These are phyloP conservation scores for Umimayanthus kanabou DNA, from an alignment of 92 coral and sea anemone species.

Conservation along the genomic window DNA sequence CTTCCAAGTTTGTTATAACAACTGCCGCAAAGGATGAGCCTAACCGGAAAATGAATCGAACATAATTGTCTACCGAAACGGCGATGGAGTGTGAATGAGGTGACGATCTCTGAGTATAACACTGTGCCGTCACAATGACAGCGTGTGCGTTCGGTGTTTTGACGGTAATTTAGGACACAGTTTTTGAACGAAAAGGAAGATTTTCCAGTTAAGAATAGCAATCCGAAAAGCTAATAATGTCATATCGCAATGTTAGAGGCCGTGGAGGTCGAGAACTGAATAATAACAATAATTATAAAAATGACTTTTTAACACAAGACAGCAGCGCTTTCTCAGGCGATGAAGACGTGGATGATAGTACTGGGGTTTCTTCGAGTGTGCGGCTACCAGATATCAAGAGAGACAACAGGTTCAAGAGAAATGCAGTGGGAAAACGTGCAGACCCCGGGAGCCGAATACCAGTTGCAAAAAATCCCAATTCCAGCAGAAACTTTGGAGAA, in stretches of 20 bases:
- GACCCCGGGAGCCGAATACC: conserved; percentile 12
- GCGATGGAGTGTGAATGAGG: conserved; percentile 1
- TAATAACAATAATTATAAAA: not conserved
- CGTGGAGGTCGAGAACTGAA: not conserved
- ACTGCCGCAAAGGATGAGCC: conserved; percentile 16
- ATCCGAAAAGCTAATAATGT: conserved; percentile 15
- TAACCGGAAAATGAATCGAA: conserved; percentile 26
- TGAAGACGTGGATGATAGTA: conserved; percentile 22
- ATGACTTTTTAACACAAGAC: conserved; percentile 10
- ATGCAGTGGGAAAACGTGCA: not conserved
- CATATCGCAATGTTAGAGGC: conserved; percentile 16
- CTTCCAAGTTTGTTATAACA: conserved; percentile 32
- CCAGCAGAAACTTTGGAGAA: not conserved
- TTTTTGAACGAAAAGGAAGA: not conserved
- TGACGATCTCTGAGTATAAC: not conserved
- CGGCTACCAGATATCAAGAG: conserved; percentile 22
- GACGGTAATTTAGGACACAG: not conserved
- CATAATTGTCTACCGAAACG: conserved; percentile 10
- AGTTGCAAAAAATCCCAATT: not conserved
- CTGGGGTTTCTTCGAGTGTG: not conserved
- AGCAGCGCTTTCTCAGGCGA: conserved; percentile 13
- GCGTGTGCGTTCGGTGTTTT: not conserved
- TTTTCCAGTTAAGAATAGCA: not conserved
- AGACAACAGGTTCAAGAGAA: conserved; percentile 16
- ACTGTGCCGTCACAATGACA: not conserved